phyloP scores from a whole-genome alignment of 1,140 invertebrate genomes.

The Neuroterus valhalla region DNA sequence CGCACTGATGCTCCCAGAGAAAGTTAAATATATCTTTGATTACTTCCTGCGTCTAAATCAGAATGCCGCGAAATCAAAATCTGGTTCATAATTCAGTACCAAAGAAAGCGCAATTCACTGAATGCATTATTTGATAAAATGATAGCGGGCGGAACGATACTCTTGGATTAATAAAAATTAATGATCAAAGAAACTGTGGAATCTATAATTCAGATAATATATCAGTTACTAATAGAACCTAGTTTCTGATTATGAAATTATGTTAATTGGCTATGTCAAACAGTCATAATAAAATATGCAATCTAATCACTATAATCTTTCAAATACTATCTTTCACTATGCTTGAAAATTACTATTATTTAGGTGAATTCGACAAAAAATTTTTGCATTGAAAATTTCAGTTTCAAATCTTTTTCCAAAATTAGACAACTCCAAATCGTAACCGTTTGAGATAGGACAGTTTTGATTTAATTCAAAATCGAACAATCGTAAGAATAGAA shows the following conservation, averaged over 20 bases:
- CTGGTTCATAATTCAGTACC: neutral
- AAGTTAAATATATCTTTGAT: conserved; percentile 11
- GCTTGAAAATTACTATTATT: too few relatives aligned
- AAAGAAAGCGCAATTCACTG: neutral
- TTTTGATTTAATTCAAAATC: too few relatives aligned
- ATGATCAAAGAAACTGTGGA: neutral
- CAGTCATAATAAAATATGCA: too few relatives aligned
- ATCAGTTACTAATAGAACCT: neutral
- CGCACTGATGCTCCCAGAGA: conserved; percentile 23
- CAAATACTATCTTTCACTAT: too few relatives aligned
- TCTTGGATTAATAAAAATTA: neutral
- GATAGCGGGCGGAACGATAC: neutral
- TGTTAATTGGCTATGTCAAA: neutral
- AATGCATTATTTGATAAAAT: neutral
- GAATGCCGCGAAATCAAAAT: neutral
- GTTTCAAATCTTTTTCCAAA: too few relatives aligned
- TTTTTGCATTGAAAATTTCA: too few relatives aligned
- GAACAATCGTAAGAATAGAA: too few relatives aligned
- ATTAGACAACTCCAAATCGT: too few relatives aligned
- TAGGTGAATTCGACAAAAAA: too few relatives aligned
- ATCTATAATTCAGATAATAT: neutral
- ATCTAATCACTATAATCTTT: too few relatives aligned
- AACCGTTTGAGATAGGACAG: too few relatives aligned
- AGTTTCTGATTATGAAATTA: conserved; percentile 4
- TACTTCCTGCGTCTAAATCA: neutral